A percentile compares a stretch with the other conserved stretches of the same genome.
Conservation (phyloP, 2,797 vertebrate genomes). For the Netta rufina region DNA sequence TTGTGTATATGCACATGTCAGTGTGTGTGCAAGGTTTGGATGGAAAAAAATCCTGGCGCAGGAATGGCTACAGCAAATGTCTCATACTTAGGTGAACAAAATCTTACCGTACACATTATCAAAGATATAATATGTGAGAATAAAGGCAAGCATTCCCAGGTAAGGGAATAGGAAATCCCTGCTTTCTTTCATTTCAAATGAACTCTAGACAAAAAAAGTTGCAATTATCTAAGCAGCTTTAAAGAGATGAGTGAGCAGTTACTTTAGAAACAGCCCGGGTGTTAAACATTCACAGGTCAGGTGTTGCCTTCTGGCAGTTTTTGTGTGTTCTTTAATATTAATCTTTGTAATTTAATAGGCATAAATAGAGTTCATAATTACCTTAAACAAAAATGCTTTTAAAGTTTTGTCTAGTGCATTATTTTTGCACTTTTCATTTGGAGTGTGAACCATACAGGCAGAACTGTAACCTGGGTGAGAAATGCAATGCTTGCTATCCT, state of each 20-base stretch:
- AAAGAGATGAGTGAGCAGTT: conserved; percentile 54
- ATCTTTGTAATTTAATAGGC: conserved; percentile 76
- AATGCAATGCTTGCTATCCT: not conserved
- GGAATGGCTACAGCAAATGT: not conserved
- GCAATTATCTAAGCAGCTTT: conserved; percentile 53
- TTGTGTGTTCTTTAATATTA: conserved; percentile 64
- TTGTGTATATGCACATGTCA: not conserved
- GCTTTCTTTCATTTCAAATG: conserved; percentile 62
- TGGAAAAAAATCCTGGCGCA: not conserved
- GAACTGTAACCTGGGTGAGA: not conserved
- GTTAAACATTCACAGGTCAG: conserved; percentile 61
- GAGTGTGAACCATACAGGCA: conserved; percentile 9
- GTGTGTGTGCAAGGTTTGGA: not conserved
- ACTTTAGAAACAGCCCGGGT: conserved; percentile 31
- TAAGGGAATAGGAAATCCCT: conserved; percentile 40
- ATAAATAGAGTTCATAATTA: conserved; percentile 71
- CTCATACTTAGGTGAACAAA: not conserved
- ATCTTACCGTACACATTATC: not conserved
- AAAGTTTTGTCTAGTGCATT: conserved; percentile 55
- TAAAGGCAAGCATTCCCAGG: conserved; percentile 13
- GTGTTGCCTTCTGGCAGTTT: conserved; percentile 72
- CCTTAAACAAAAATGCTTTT: conserved; percentile 70
- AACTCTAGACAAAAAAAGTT: conserved; percentile 51
- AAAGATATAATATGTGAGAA: not conserved
- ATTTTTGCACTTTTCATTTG: conserved; percentile 34